Base-by-base conservation (phyloP, 2,888 invertebrate species). In the Pseudolycoriella hygida region DNA sequence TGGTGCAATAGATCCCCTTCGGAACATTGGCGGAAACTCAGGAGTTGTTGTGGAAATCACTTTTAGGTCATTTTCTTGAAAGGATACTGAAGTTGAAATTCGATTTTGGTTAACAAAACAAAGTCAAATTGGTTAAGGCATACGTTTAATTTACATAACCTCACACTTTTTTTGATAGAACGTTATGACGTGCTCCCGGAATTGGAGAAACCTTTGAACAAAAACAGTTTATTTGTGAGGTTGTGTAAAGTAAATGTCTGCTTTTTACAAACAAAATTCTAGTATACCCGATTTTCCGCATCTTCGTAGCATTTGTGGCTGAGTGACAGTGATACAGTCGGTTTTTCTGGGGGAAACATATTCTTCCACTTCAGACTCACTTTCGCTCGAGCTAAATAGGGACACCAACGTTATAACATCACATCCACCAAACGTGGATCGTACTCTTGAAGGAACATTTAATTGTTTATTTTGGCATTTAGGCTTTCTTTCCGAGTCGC, bases 351-450 rank as follows among this genome's bases (percentile, higher is more conserved):
- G 17, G 40, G 40, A 14, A n/a, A 25, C 25, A 25, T 39, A 52
- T 2, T 63, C 64, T 47, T 67, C 67, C 11, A 69, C 69, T 52
- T 77, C 77, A 17, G 68, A 70, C 46, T 78, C 78, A 54, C 77
- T 77, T 34, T 72, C 75, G 15, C 73, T 72, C 1, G 78, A 76
- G 54, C 77, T 77, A 3, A 78, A 66, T 40, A 80, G 59, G 0
- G 78, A 78, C 0, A 80, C 77, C 69, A 79, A 72, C 0, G 80
- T 80, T 1, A 77, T 70, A 31, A 80, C 66, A 54, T 66, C 66
- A 5, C 61, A 56, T 0, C 58, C 56, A 0, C 58, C 59, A 40
- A 60, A 54, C 2, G 57, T 55, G 14, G 64, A 62, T 45, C 60
- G 56, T 1, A 61, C 52, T 17, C 63, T 57, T 15, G 60, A 46